Conservation (phyloP, 1,140 invertebrate genomes). For the Latrodectus geometricus region DNA sequence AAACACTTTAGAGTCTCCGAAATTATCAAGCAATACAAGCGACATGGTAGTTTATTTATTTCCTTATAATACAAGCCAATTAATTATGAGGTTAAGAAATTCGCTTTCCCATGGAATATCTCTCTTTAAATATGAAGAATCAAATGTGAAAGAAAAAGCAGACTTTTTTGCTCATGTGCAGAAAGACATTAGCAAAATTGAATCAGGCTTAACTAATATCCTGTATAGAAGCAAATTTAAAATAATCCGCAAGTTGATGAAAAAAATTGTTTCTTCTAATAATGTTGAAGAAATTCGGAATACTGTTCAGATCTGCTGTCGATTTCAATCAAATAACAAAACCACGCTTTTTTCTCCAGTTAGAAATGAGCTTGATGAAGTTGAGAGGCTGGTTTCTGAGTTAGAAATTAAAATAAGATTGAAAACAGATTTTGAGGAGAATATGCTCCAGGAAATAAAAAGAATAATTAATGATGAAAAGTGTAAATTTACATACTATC, state of each 20-base stretch:
- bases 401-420: not conserved
- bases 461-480: not conserved
- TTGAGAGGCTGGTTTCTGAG: not conserved
- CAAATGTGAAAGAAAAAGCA: not conserved
- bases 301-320: not conserved
- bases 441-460: slow-evolving; percentile 3
- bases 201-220: not conserved
- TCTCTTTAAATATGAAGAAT: not conserved
- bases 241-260: not conserved
- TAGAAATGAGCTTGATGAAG: not conserved
- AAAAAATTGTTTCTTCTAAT: not conserved
- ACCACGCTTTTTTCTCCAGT: no score
- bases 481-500: no score
- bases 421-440: slow-evolving; percentile 12
- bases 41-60: slow-evolving; percentile 4
- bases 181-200: not conserved
- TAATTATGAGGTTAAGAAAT: not conserved
- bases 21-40: slow-evolving; percentile 7
- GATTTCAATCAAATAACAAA: not conserved
- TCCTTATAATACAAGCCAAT: not conserved
- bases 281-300: not conserved
- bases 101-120: slow-evolving; percentile 13
- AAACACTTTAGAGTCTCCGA: slow-evolving; percentile 15
- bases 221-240: not conserved
- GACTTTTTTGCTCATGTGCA: slow-evolving; percentile 4